Evolutionary conservation across 2,797 vertebrate species (phyloP).

Genomic region (Echiichthys vipera): DNA sequence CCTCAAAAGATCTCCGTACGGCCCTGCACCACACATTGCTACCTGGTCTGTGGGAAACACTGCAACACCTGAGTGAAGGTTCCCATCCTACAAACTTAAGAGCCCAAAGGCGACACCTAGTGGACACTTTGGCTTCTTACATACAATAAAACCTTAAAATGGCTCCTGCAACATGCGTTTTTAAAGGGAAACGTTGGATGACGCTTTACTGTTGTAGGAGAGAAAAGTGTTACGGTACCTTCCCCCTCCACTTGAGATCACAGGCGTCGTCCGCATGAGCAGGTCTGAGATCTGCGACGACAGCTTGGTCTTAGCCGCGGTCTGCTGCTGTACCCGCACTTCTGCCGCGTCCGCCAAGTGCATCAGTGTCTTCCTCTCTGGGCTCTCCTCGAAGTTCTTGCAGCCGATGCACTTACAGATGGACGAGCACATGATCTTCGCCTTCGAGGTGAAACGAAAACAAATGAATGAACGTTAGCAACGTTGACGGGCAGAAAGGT

Average conservation of each 20-base stretch:
- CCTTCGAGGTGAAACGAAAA: conserved; percentile 76
- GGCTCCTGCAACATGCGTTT: too few relatives aligned
- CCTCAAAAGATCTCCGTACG: too few relatives aligned
- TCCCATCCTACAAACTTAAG: too few relatives aligned
- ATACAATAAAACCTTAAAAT: too few relatives aligned
- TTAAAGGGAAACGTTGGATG: too few relatives aligned
- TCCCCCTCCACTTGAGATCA: conserved; percentile 91
- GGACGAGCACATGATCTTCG: conserved; percentile 99
- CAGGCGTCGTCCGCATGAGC: conserved; percentile 91
- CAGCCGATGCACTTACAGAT: conserved; percentile 99
- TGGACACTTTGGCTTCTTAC: too few relatives aligned
- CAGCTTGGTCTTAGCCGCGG: conserved; percentile 96
- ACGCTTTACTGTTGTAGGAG: background rate
- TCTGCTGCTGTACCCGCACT: conserved; percentile 97
- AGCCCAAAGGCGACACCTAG: too few relatives aligned
- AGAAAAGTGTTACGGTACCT: conserved; percentile 84
- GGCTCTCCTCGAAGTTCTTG: conserved; percentile 99
- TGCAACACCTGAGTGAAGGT: too few relatives aligned
- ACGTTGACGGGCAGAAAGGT: background rate
- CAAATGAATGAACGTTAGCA: rapidly evolving
- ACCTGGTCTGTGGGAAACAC: too few relatives aligned
- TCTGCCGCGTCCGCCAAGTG: conserved; percentile 98
- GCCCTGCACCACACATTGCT: too few relatives aligned
- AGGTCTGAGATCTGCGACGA: conserved; percentile 98
- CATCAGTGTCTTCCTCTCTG: conserved; percentile 97